Percentiles rank a stretch among this genome's conserved stretches.
phyloP scores from a whole-genome alignment of 2,113 vertebrate genomes.

The Hippolais icterina region DNA sequence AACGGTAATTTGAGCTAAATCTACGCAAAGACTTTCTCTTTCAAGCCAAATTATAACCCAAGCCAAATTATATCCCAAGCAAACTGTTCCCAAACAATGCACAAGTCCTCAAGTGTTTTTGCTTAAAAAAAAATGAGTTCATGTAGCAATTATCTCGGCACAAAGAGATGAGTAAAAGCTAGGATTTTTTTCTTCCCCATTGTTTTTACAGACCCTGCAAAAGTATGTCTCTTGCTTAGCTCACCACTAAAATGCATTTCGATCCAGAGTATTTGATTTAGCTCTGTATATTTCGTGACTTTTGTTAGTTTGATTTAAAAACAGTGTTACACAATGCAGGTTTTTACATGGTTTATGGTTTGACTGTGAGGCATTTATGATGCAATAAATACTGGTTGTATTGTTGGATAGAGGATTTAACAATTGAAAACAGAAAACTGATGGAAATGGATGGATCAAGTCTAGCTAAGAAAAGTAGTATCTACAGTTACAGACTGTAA shows the following conservation, averaged over 20 bases:
- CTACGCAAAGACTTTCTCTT: neutral
- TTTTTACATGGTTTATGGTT: slow-evolving; percentile 31
- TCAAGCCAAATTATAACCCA: slow-evolving; percentile 42
- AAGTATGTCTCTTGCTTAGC: neutral
- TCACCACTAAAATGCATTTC: slow-evolving; percentile 8
- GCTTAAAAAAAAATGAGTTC: slow-evolving; percentile 1
- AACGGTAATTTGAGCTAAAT: slow-evolving; percentile 46
- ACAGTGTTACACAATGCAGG: neutral
- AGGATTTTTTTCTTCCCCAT: neutral
- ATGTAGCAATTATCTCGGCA: slow-evolving; percentile 19
- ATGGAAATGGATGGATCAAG: neutral
- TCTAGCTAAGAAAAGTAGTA: slow-evolving; percentile 14
- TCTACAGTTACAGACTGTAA: neutral
- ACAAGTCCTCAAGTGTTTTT: slow-evolving; percentile 16
- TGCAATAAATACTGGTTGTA: slow-evolving; percentile 35
- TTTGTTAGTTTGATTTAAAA: slow-evolving; percentile 32
- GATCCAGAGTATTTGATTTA: slow-evolving; percentile 10
- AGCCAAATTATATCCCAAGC: slow-evolving; percentile 40
- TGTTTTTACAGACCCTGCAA: neutral
- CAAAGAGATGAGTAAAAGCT: neutral
- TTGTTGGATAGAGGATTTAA: slow-evolving; percentile 8
- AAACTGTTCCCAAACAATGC: slow-evolving; percentile 47
- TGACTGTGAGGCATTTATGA: slow-evolving; percentile 27
- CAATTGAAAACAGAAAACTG: slow-evolving; percentile 25
- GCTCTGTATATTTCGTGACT: neutral